Base-by-base conservation (phyloP, 2,888 invertebrate species). In the Hedya salicella region DNA sequence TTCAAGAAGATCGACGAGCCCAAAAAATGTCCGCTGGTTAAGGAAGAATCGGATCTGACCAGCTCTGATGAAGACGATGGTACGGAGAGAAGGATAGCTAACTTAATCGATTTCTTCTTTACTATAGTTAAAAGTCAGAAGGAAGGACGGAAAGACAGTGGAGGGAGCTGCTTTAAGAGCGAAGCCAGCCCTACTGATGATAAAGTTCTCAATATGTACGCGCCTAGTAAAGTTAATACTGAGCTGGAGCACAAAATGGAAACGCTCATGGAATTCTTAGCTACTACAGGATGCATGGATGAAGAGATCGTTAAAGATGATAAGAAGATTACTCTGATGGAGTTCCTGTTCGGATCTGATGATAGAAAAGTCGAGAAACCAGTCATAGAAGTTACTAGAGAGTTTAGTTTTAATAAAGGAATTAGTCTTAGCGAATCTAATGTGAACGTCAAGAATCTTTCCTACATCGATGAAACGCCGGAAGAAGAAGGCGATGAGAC, bases 161-260 rank as follows among this genome's bases (percentile, higher is more conserved):
- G 85, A 0, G 88, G 84, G 0, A 90, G 89, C 67, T 93, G 93
- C 54, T 91, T 92, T 57, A 92, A 81, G 78, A 82, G 84, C 1
- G 92, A 92, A 74, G 73, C 75, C 0, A 89, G 88, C 69, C 89
- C 92, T 2, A 77, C 78, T 14, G 88, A 88, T 62, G 82, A 83
- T 0, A 82, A 78, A 39, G 17, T 57, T 6, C 75, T 80, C 32
- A 76, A 77, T 42, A 68, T 69, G 0, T 82, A 80, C 14, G 68
- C 82, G 21, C 88, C 89, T 0, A 79, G 77, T 11, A 87, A 83
- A 70, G 82, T 87, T 19, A 90, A 92, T 68, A 82, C 85, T 0
- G 92, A 91, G 32, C 75, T 92, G 59, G 92, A 92, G 70, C 86
- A 88, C 32, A 93, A 93, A 73, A 92, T 93, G 91, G 92, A 93